These are phyloP conservation scores for Cosmopolites sordidus DNA, from an alignment of 2,888 invertebrate species.

Conservation along the genomic window DNA sequence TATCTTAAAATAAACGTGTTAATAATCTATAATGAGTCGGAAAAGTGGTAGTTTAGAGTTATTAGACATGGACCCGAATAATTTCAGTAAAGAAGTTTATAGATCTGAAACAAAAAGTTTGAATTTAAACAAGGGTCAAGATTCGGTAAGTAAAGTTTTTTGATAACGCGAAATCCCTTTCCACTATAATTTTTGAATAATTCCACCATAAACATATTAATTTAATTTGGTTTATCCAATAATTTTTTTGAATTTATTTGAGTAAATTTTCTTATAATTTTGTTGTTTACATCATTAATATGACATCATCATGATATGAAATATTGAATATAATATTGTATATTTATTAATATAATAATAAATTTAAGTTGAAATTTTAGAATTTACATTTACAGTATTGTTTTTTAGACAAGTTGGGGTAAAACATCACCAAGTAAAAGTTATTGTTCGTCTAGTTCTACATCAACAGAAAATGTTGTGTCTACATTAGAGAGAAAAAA, in stretches of 20 bases:
- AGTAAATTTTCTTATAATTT: no score
- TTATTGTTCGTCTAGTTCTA: conserved; percentile 60
- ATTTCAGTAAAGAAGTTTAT: conserved; percentile 72
- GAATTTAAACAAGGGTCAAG: conserved; percentile 72
- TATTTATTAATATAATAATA: not conserved
- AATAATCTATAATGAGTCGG: conserved; percentile 46
- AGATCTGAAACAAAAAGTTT: conserved; percentile 83
- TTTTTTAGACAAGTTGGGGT: conserved; percentile 55
- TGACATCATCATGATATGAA: not conserved
- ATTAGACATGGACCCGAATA: conserved; percentile 65
- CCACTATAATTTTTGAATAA: no score
- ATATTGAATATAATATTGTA: not conserved
- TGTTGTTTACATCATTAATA: not conserved
- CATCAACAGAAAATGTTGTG: conserved; percentile 60
- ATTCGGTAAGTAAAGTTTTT: conserved; percentile 59
- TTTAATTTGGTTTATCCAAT: no score
- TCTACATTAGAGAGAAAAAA: conserved; percentile 54
- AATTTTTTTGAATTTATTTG: no score
- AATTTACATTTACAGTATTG: conserved; percentile 4
- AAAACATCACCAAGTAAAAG: conserved; percentile 62
- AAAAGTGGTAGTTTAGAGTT: conserved; percentile 65
- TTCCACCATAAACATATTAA: no score
- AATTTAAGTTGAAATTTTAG: no score
- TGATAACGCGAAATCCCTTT: not conserved
- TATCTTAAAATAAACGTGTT: not conserved